These are phyloP conservation scores for Epicauta chinensis DNA, from an alignment of 1,140 invertebrate species.

Conservation along the genomic window DNA sequence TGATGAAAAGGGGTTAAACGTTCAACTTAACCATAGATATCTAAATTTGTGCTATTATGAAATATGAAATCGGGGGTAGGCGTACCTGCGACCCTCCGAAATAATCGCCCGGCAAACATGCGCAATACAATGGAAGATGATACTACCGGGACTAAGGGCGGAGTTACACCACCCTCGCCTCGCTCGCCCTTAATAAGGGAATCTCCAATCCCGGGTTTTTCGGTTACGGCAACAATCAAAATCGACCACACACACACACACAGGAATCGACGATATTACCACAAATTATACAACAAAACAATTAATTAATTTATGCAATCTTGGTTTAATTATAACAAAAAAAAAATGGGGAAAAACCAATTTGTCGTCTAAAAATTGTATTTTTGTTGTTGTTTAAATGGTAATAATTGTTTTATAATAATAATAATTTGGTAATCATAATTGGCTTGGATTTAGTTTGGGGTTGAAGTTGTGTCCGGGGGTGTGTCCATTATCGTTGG, in stretches of 20 bases:
- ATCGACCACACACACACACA: constrained; percentile 5
- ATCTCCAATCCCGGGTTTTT: constrained; percentile 10
- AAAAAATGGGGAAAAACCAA: too few relatives aligned
- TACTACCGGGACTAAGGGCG: constrained; percentile 8
- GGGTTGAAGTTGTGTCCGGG: constrained; percentile 22
- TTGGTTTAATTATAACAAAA: too few relatives aligned
- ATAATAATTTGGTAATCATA: too few relatives aligned
- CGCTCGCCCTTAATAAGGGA: too few relatives aligned
- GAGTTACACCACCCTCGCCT: constrained; percentile 3
- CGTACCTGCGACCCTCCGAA: constrained; percentile 13
- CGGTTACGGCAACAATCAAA: constrained; percentile 8
- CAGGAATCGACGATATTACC: too few relatives aligned
- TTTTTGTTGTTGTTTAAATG: too few relatives aligned
- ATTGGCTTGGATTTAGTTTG: constrained; percentile 18
- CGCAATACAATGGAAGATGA: constrained; percentile 9
- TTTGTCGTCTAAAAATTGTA: too few relatives aligned
- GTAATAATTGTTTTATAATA: too few relatives aligned
- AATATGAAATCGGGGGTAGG: constrained; percentile 12
- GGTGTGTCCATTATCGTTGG: constrained; percentile 20
- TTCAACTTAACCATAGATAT: too few relatives aligned
- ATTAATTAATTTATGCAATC: too few relatives aligned
- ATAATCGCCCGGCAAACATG: neutral
- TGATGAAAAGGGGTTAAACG: constrained; percentile 10
- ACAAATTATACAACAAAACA: too few relatives aligned
- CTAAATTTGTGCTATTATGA: constrained; percentile 4